Evolutionary conservation across 2,113 vertebrate species (phyloP), one percentile per base, ranked within the genome.

Genomic region (Alligator sinensis): DNA sequence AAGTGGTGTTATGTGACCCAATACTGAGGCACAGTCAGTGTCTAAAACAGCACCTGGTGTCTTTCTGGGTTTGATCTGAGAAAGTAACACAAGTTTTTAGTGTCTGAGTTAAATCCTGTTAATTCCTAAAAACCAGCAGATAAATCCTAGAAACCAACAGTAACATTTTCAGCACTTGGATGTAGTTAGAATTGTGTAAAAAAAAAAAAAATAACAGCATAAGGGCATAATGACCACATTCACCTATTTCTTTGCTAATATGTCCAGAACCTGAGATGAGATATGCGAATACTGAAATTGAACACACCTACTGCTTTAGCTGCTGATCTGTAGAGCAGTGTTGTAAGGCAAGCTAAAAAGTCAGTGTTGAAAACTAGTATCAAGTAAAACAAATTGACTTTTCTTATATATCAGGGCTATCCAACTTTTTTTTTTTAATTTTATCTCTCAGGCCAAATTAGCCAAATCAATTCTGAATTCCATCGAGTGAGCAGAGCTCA

Each of bases 31-130:
- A 85, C 27, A 58, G 54, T 80, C 24, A 47, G 13, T 59, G 68
- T 24, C 11, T 25, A 27, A 18, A 80, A 80, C 16, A 19, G 22
- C 34, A 0, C 0, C 0, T 0, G 19, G 18, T 80, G 24, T 1
- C 0, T 85, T 57, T 83, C 77, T n/a, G 47, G 15, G n/a, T 93
- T 72, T 57, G 22, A 34, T 47, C 47, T 59, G 47, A 64, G 15
- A 79, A 74, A 87, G 57, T 30, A 72, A 30, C 8, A 3, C 0
- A 1, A 2, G 38, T 0, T 0, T 38, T 77, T 63, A 47, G 47
- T 7, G 47, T 47, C 47, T 9, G 47, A 9, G 47, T 47, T 47
- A 47, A 47, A 47, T 47, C 47, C 47, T 47, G 47, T 47, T 47
- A 47, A 47, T 47, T 47, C 47, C 47, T 38, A 38, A 38, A 38